Evolutionary conservation across 2,113 vertebrate species (phyloP).

Genomic region (Nyctibius bracteatus): DNA sequence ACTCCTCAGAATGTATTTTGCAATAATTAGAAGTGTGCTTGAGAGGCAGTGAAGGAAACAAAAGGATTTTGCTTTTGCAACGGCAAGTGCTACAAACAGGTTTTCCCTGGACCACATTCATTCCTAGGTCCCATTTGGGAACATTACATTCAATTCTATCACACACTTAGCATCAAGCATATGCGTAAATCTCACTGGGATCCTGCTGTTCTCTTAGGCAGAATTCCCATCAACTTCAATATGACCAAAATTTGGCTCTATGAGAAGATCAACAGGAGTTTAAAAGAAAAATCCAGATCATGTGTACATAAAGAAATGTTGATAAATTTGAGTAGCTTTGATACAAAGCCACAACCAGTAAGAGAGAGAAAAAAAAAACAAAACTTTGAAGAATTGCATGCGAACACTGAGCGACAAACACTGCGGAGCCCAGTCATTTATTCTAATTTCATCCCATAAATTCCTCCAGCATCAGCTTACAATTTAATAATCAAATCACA

Average conservation of each 20-base stretch:
- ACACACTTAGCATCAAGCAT: background rate
- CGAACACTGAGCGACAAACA: background rate
- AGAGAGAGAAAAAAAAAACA: background rate
- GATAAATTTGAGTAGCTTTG: background rate
- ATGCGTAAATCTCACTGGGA: background rate
- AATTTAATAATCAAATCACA: constrained; percentile 18
- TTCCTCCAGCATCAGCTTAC: background rate
- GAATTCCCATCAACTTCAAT: background rate
- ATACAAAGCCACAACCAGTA: background rate
- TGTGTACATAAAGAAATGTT: background rate
- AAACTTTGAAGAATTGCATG: background rate
- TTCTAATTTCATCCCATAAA: background rate
- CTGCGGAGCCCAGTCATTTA: background rate
- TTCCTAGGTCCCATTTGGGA: background rate
- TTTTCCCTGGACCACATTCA: background rate
- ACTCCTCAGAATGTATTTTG: background rate
- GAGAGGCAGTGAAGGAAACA: constrained; percentile 2
- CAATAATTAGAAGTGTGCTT: constrained; percentile 3
- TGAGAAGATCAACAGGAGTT: background rate
- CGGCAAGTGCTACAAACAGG: background rate
- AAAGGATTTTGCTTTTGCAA: background rate
- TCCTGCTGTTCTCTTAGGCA: background rate
- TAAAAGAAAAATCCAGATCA: background rate
- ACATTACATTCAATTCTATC: background rate
- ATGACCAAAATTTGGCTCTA: background rate